Evolutionary conservation across 1,140 invertebrate genomes (phyloP), one percentile per base, ranked within the genome.

Genomic region (Pseudomyrmex sp.): DNA sequence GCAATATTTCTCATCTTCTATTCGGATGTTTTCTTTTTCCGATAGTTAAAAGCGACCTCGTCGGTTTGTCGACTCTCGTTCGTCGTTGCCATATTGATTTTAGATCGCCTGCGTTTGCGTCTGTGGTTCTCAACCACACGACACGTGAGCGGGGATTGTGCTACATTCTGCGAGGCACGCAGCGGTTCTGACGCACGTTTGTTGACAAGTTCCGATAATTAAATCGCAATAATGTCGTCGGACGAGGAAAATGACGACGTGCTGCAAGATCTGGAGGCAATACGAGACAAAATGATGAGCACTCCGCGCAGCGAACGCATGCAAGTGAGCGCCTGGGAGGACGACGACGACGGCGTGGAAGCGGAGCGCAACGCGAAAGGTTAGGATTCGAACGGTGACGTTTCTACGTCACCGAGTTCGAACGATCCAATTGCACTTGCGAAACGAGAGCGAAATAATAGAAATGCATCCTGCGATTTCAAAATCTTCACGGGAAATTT

Each of bases 281-380:
- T 94, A 76, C 89, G 92, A 0, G 92, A 94, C 59, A 85, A 91
- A 80, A 93, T 94, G 56, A 72, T 93, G 58, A 91, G 59, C 61
- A 85, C 85, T 23, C 91, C 91, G 5, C 85, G 83, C 46, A 80
- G 76, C 44, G 93, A 94, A 61, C 89, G 91, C 44, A 94, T 94
- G 92, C 93, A 94, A 92, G 93, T 95, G 2, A 95, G 95, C 87
- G 95, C 93, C 77, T 95, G 95, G 95, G 95, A 95, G 54, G 93
- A 95, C 74, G 95, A 95, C 72, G 92, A 94, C 10, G 93, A 94
- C 4, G 95, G 94, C 15, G 85, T 95, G 5, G 95, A 95, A 52
- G 90, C 92, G 59, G 93, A 94, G 35, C 91, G 90, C 15, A 93
- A 95, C 90, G 93, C 95, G 3, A 92, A 91, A 91, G 94, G 95